Base-by-base conservation (phyloP, 2,888 invertebrate genomes). In the Chrysolina americana region DNA sequence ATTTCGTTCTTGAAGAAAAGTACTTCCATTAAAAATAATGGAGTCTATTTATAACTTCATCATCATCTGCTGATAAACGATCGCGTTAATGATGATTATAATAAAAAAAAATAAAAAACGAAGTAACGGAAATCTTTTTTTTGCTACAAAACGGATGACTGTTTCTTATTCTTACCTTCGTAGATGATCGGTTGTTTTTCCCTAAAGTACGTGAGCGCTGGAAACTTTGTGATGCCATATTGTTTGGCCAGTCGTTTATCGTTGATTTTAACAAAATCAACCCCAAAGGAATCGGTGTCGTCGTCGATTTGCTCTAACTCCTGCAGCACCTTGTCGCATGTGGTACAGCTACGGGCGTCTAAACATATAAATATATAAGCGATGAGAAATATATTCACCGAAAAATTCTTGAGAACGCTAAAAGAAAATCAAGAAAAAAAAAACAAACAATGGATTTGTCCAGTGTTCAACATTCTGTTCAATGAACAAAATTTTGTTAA, bases 121-220 rank as follows among this genome's bases (percentile, higher is more conserved):
- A 28, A 28, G n/a, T n/a, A n/a, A n/a, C n/a, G n/a, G n/a, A 28
- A 28, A 28, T 28, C 28, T 28, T 3, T 28, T 28, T 28, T 28
- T 5, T 5, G 28, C 28, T n/a, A n/a, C n/a, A n/a, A n/a, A n/a
- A n/a, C n/a, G n/a, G n/a, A n/a, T n/a, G n/a, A n/a, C n/a, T n/a
- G n/a, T n/a, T n/a, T n/a, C n/a, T n/a, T n/a, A 6, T 15, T 71
- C 86, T 89, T 86, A 94, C 96, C 98, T 90, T 98, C 97, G 90
- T 97, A 98, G 87, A 97, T 95, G 88, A 97, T 97, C 87, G 98
- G 97, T 90, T 97, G 96, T 89, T 95, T 96, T 89, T 98, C 96
- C 89, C 98, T 94, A 91, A 97, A 98, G 89, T 98, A 98, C 85
- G 97, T 97, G 89, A 98, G 95, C 83, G 98, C 96, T 85, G 98